Evolutionary conservation across 2,113 vertebrate genomes (phyloP), one percentile per base, ranked within the genome.

Genomic region (Crypturellus undulatus): DNA sequence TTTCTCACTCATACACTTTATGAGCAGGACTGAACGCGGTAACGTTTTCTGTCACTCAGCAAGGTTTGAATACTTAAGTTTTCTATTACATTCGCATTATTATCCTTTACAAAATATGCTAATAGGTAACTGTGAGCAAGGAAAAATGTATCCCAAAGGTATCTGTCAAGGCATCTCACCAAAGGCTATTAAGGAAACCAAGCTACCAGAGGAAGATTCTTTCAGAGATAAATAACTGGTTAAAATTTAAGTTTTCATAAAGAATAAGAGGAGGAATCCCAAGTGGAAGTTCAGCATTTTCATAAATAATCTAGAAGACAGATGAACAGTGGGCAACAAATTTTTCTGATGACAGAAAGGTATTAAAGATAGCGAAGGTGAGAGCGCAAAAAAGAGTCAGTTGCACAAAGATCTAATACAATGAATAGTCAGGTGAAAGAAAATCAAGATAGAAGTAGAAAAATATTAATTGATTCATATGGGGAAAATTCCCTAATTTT

Each of bases 401-500:
- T 6, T 94, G 69, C 63, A 62, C 20, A 77, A 79, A 1, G 10
- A 45, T 87, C n/a, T 85, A 6, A 51, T 40, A 28, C 20, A 42
- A 45, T 58, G 7, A 85, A 85, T 19, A 14, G 15, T 77, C 40
- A 70, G 13, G 24, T 76, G 6, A 62, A 34, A 58, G 85, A 2
- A 1, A 54, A 42, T 22, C 30, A 58, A 75, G 86, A 47, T 4
- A 26, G 19, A 76, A 47, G 1, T n/a, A 56, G 77, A n/a, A 2
- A 81, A 77, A 79, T 2, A 0, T 63, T 43, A 85, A 67, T 70
- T 70, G 15, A 77, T 49, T 6, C 6, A 30, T 10, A 1, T 2
- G 0, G 7, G 10, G 8, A 0, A 1, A 14, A 64, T 36, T 5
- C 2, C 17, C 4, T 56, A 15, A 21, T 25, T 49, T 26, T 79